Conservation (phyloP, 2,888 invertebrate genomes). For the Dynastes maya region DNA sequence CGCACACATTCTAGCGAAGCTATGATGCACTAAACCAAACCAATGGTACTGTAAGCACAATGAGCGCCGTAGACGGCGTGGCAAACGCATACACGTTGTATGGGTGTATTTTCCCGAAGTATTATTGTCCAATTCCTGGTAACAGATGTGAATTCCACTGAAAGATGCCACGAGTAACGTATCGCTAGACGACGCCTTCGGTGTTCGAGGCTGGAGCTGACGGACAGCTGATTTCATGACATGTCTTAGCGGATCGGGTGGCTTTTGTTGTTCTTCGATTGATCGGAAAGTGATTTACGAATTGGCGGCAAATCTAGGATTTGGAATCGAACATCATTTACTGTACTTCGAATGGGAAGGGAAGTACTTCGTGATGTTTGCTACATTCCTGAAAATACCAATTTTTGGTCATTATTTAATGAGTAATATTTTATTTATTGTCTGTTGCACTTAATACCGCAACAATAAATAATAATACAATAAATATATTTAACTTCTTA, state of each 20-base stretch:
- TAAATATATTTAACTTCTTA: no score
- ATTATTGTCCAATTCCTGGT: constrained; percentile 43
- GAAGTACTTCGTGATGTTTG: no score
- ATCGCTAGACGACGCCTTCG: constrained; percentile 8
- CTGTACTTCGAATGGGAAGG: not conserved
- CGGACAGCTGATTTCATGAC: constrained; percentile 36
- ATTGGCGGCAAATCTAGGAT: constrained; percentile 22
- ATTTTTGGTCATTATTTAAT: no score
- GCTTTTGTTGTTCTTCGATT: constrained; percentile 37
- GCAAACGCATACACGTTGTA: constrained; percentile 8
- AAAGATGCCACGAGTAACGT: constrained; percentile 39
- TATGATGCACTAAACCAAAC: not conserved
- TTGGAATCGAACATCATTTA: not conserved
- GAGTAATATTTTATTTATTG: no score
- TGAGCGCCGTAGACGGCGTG: not conserved
- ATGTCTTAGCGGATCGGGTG: not conserved
- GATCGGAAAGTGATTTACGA: constrained; percentile 35
- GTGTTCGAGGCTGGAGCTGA: constrained; percentile 1
- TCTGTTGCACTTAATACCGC: no score
- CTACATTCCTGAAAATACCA: no score
- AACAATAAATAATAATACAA: no score
- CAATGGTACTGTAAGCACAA: not conserved
- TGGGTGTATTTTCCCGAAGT: constrained; percentile 16
- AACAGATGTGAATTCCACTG: constrained; percentile 42
- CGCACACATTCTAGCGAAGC: constrained; percentile 12